These are phyloP conservation scores for Keiferia lycopersicella DNA, from an alignment of 2,888 invertebrate species.

Conservation along the genomic window DNA sequence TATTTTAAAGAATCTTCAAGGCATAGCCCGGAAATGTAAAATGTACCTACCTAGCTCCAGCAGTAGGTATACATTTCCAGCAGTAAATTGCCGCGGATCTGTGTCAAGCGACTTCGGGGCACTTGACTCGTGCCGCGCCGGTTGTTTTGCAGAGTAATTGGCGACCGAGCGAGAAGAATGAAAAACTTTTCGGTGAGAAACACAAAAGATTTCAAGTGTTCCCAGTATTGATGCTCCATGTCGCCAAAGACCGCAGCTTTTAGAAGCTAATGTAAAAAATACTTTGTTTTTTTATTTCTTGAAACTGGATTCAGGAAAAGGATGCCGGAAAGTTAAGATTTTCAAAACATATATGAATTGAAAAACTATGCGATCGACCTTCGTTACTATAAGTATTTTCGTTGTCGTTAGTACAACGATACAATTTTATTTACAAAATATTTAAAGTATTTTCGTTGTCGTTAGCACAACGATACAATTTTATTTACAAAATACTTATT, in stretches of 20 bases:
- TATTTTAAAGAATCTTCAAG: background rate
- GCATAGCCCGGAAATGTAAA: slow-evolving; percentile 13
- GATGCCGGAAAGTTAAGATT: background rate
- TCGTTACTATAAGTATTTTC: too few relatives aligned
- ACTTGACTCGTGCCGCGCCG: slow-evolving; percentile 36
- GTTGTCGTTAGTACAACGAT: too few relatives aligned
- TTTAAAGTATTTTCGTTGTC: too few relatives aligned
- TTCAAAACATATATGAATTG: too few relatives aligned
- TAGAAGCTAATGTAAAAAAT: background rate
- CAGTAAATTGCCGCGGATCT: slow-evolving; percentile 39
- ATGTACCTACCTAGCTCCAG: background rate
- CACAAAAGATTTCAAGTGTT: slow-evolving; percentile 13
- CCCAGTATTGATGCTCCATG: slow-evolving; percentile 5
- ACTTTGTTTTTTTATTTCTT: background rate
- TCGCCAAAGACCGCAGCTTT: background rate
- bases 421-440: too few relatives aligned
- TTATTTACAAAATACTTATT: too few relatives aligned
- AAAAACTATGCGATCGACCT: too few relatives aligned
- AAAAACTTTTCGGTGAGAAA: slow-evolving; percentile 7
- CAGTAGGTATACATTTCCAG: slow-evolving; percentile 16
- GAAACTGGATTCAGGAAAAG: background rate
- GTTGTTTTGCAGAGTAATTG: slow-evolving; percentile 23
- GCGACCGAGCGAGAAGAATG: slow-evolving; percentile 19
- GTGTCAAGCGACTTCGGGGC: slow-evolving; percentile 55
- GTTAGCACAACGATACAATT: too few relatives aligned